Percentiles rank a stretch among this genome's conserved stretches.
Evolutionary conservation across 2,113 vertebrate genomes (phyloP).

Genomic region (Austrofundulus limnaeus): DNA sequence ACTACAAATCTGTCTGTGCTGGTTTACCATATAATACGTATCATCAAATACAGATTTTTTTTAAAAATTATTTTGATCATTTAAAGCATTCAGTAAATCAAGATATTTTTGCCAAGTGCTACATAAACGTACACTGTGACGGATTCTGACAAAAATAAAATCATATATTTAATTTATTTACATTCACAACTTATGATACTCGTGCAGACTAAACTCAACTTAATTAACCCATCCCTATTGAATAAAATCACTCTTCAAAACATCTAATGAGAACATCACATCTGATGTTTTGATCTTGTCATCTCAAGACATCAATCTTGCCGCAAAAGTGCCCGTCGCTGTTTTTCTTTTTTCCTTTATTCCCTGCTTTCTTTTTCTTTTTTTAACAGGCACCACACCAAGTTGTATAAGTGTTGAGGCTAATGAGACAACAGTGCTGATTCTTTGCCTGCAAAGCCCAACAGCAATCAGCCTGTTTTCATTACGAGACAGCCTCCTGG

Average conservation of each 20-base stretch:
- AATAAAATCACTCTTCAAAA: conserved; percentile 31
- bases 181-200: conserved; percentile 33
- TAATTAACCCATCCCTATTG: conserved; percentile 30
- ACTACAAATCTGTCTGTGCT: conserved; percentile 40
- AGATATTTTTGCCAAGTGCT: conserved; percentile 20
- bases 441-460: conserved; percentile 65
- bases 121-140: conserved; percentile 14
- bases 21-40: conserved; percentile 43
- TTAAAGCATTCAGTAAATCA: conserved; percentile 22
- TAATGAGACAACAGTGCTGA: conserved; percentile 74
- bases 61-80: conserved; percentile 20
- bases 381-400: conserved; percentile 58
- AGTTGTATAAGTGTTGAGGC: conserved; percentile 61
- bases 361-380: background rate
- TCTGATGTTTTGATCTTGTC: conserved; percentile 63
- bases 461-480: conserved; percentile 77
- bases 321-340: conserved; percentile 30
- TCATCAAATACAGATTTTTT: conserved; percentile 34
- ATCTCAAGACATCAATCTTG: conserved; percentile 65
- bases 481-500: conserved; percentile 64
- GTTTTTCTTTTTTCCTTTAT: conserved; percentile 8
- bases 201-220: conserved; percentile 23
- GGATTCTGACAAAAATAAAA: conserved; percentile 13
- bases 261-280: conserved; percentile 57
- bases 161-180: conserved; percentile 36